phyloP scores from a whole-genome alignment of 2,797 vertebrate genomes.

The Micromesistius poutassou region DNA sequence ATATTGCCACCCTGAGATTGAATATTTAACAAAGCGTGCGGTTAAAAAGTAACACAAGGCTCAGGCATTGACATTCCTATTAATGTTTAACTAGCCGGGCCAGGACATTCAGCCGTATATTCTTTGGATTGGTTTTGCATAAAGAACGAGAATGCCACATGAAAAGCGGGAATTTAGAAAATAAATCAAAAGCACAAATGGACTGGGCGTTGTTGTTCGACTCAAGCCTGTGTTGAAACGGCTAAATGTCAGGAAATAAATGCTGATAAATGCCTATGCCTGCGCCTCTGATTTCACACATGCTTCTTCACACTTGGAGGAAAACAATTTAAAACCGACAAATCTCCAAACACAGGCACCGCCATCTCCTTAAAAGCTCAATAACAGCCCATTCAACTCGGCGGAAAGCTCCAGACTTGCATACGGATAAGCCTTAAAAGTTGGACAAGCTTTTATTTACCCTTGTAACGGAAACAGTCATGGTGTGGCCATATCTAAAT shows the following conservation, averaged over 20 bases:
- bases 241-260: background rate
- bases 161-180: slow-evolving; percentile 59
- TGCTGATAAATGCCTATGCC: background rate
- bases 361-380: background rate
- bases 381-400: background rate
- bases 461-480: background rate
- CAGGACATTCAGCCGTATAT: slow-evolving; percentile 29
- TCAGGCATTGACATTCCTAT: slow-evolving; percentile 60
- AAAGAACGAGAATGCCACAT: slow-evolving; percentile 58
- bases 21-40: slow-evolving; percentile 65
- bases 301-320: background rate
- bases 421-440: background rate
- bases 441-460: background rate
- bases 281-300: background rate
- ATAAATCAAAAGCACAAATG: slow-evolving; percentile 50
- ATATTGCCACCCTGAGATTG: slow-evolving; percentile 64
- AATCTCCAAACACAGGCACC: background rate
- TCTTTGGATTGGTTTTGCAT: slow-evolving; percentile 57
- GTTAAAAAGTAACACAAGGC: slow-evolving; percentile 70
- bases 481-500: background rate
- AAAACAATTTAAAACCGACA: background rate
- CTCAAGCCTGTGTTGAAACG: background rate
- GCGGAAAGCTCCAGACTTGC: background rate
- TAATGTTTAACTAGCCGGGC: slow-evolving; percentile 71
- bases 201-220: slow-evolving; percentile 15